Base-by-base conservation (phyloP, 2,888 invertebrate species). In the Dryocosmus kuriphilus region DNA sequence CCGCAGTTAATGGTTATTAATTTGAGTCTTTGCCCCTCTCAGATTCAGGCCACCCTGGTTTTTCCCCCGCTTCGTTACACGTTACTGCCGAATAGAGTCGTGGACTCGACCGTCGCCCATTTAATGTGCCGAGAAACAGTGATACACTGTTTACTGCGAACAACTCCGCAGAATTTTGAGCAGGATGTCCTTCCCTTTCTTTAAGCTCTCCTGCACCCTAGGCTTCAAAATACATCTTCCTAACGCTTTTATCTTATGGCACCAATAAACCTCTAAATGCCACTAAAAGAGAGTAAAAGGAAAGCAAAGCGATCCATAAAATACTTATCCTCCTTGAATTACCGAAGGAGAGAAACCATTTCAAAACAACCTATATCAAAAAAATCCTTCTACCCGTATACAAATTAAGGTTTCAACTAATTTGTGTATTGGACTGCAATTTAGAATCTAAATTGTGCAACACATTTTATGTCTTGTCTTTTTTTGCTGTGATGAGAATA, bases 101-200 rank as follows among this genome's bases (percentile, higher is more conserved):
- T 46, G 30, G 77, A 78, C 78, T 79, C 82, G 76, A 77, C 80
- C 79, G 76, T 79, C 83, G 81, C 80, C 80, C 82, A 81, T 84
- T 88, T 88, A 88, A 88, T 86, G 87, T 82, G 82, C 82, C 83
- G 83, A 81, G 87, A 85, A 88, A 89, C 85, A 85, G 86, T 89
- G 87, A 89, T 89, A 88, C 88, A 88, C 86, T 84, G 86, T 87
- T 89, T 89, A 89, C 89, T 86, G 85, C 88, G 85, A 80, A 83
- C 83, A 83, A 79, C 86, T 81, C 86, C 77, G 81, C 81, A 84
- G 88, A 89, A 89, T 89, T 88, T 87, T 85, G 84, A 89, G 77
- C 83, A 88, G 79, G 74, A 75, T 77, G 74, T 77, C 35, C 63
- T 55, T 63, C 60, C 67, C 61, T 51, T 57, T 77, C 61, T 74